Evolutionary conservation across 2,888 invertebrate species (phyloP), one percentile per base, ranked within the genome.

Genomic region (Lamellibrachia columna): DNA sequence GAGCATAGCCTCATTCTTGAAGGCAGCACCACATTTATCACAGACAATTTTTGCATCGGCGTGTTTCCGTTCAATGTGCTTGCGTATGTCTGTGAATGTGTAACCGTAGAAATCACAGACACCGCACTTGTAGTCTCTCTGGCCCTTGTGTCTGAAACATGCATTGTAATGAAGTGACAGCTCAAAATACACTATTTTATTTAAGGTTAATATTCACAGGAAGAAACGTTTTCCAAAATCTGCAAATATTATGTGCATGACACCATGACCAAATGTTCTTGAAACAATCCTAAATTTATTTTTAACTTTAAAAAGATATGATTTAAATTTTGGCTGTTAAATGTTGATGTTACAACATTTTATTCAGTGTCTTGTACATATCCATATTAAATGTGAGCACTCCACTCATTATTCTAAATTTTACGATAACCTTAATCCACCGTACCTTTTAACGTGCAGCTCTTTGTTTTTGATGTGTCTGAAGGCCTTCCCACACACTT

Each of bases 31-130:
- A 75, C 94, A 94, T 53, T 93, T 94, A 53, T 93, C 93, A 92
- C 94, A 94, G 11, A 93, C n/a, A 60, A 93, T 75, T 75, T 92
- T 91, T 90, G 92, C 55, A 55, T 94, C 93, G 2, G 96, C 94
- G 93, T 97, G 97, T 94, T 96, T 96, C 15, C 96, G 94, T 93
- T 97, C 96, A 40, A 97, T 97, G 94, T 97, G 97, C 94, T 97
- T 97, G 91, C 96, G 94, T 92, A 97, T 96, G 94, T 97, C 97
- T 3, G 97, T 97, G 94, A 96, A 97, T 2, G 97, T 97, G 94
- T 97, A 97, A 52, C 97, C 97, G 93, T 95, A 96, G 95, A 96
- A 96, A 92, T 96, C 96, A 95, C 97, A 97, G 0, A 96, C 96
- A 1, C 96, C 96, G 94, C 97, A 97, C 93, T 96, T 96, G 95